These are phyloP conservation scores for Caligus rogercresseyi DNA, from an alignment of 1,140 invertebrate species.

Conservation along the genomic window DNA sequence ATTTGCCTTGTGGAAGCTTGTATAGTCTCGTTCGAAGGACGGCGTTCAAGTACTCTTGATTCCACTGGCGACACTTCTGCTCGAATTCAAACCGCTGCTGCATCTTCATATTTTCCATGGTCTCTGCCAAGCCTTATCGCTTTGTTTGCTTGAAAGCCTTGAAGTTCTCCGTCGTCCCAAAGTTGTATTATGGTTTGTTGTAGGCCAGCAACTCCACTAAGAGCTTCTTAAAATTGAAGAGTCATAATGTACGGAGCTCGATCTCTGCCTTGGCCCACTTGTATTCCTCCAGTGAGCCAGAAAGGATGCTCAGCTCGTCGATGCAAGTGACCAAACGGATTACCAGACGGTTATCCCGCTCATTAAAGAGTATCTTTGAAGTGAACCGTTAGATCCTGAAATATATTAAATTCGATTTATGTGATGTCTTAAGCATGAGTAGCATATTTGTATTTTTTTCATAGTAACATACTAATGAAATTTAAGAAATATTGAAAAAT, in stretches of 20 bases:
- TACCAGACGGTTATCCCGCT: conserved; percentile 78
- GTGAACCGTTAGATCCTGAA: too few relatives aligned
- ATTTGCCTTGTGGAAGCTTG: conserved; percentile 88
- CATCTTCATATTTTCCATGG: conserved; percentile 95
- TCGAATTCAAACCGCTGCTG: conserved; percentile 96
- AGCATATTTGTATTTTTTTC: too few relatives aligned
- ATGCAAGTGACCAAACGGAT: conserved; percentile 65
- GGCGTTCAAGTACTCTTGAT: conserved; percentile 72
- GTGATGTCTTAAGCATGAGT: too few relatives aligned
- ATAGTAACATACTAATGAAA: too few relatives aligned
- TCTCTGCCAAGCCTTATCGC: conserved; percentile 80
- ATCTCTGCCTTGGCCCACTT: conserved; percentile 79
- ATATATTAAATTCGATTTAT: too few relatives aligned
- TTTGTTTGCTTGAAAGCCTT: conserved; percentile 93
- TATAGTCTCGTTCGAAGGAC: conserved; percentile 93
- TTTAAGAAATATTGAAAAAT: too few relatives aligned
- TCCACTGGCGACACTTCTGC: conserved; percentile 75
- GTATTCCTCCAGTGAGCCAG: conserved; percentile 78
- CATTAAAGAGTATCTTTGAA: conserved; percentile 57
- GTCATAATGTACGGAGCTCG: conserved; percentile 72
- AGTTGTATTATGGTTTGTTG: conserved; percentile 74
- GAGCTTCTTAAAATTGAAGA: conserved; percentile 86
- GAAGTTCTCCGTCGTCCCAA: conserved; percentile 89
- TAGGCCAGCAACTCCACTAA: conserved; percentile 67
- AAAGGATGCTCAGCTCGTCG: conserved; percentile 58